Conservation (phyloP, 2,113 vertebrate species). For the Stegostoma tigrinum region DNA sequence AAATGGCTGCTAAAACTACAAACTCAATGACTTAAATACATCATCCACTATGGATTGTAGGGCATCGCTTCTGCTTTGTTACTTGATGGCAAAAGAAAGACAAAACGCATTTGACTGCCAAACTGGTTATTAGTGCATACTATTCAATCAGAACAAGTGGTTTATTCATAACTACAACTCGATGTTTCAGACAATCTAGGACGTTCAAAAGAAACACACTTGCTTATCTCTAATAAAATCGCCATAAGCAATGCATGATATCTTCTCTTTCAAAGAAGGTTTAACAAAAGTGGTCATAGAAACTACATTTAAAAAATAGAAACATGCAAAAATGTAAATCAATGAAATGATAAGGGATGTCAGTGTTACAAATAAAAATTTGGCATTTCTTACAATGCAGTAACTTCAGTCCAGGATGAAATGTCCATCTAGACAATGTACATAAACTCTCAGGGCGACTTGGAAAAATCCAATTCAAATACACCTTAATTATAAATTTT, state of each 20-base stretch:
- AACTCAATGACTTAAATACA: neutral
- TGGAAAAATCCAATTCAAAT: neutral
- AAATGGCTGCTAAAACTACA: neutral
- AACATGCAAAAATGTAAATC: neutral
- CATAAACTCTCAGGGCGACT: neutral
- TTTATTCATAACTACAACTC: slow-evolving; percentile 21
- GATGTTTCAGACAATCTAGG: neutral
- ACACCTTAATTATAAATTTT: neutral
- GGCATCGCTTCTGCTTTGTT: neutral
- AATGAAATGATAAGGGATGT: neutral
- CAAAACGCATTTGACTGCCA: neutral
- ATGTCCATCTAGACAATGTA: neutral
- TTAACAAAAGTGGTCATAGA: neutral
- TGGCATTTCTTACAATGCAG: neutral
- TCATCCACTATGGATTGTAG: neutral
- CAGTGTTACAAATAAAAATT: neutral
- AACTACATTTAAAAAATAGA: neutral
- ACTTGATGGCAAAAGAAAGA: slow-evolving; percentile 1
- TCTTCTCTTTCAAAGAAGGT: neutral
- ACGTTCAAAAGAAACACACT: neutral
- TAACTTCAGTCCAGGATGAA: neutral
- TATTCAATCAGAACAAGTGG: slow-evolving; percentile 29
- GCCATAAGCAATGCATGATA: neutral
- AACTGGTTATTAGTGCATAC: neutral
- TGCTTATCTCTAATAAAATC: slow-evolving; percentile 4